Conservation (phyloP, 2,797 vertebrate genomes). For the Odontamblyopus lacepedii region DNA sequence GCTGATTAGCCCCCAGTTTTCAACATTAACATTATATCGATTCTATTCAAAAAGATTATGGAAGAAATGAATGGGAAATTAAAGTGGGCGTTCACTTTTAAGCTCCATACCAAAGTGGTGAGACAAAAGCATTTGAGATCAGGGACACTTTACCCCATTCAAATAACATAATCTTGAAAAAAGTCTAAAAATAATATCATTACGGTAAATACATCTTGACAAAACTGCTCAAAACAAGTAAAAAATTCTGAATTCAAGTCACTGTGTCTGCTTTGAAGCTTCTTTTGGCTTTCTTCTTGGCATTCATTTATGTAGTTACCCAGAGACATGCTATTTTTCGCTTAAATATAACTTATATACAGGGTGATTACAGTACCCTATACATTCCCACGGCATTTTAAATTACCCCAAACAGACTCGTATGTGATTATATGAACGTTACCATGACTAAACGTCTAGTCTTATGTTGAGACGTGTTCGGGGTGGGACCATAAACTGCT, state of each 20-base stretch:
- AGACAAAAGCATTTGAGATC: too few species aligned
- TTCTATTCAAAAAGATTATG: too few species aligned
- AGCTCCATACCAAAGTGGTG: too few species aligned
- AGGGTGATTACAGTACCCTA: neutral
- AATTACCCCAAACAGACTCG: neutral
- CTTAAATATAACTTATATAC: constrained; percentile 1
- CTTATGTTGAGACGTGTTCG: neutral
- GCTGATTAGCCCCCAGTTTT: too few species aligned
- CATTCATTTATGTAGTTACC: neutral
- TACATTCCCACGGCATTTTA: neutral
- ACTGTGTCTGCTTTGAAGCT: neutral
- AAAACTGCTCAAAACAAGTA: too few species aligned
- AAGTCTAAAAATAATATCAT: neutral
- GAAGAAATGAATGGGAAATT: too few species aligned
- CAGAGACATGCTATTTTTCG: neutral
- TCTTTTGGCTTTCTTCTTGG: constrained; percentile 10
- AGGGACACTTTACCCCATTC: neutral
- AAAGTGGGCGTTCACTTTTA: too few species aligned
- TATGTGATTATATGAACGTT: constrained; percentile 6
- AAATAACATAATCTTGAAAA: neutral
- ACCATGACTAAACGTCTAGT: neutral
- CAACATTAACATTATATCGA: too few species aligned
- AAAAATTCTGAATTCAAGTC: neutral
- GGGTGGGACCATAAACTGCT: neutral
- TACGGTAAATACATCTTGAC: neutral